Conservation (phyloP, 1,140 invertebrate genomes). For the Lordiphosa clarofinis region DNA sequence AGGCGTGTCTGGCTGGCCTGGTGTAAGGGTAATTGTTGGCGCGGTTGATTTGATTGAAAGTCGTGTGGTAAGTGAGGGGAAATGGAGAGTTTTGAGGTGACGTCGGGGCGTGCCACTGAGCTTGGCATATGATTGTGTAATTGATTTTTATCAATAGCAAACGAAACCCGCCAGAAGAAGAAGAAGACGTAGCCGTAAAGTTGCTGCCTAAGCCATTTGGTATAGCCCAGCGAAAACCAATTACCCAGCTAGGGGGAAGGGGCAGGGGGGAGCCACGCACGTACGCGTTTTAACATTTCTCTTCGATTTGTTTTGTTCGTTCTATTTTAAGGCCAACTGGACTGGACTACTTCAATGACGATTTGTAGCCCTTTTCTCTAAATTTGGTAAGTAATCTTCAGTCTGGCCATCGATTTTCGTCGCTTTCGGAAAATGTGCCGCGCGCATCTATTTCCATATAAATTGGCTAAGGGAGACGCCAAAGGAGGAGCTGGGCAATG, state of each 20-base stretch:
- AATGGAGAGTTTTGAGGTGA: constrained; percentile 11
- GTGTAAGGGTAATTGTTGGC: constrained; percentile 68
- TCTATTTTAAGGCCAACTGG: neutral
- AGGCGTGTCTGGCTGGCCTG: constrained; percentile 25
- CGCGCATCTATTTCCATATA: constrained; percentile 75
- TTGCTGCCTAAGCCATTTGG: constrained; percentile 45
- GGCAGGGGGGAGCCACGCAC: constrained; percentile 33
- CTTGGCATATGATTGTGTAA: constrained; percentile 71
- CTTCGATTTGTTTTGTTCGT: constrained; percentile 2
- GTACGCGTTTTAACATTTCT: constrained; percentile 29
- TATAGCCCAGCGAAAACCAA: constrained; percentile 46
- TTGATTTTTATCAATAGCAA: constrained; percentile 70
- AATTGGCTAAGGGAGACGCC: constrained; percentile 55
- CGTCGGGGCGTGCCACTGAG: constrained; percentile 41
- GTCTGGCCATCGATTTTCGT: no score
- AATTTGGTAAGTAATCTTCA: neutral
- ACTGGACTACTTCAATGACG: constrained; percentile 4
- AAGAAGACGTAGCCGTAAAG: constrained; percentile 11
- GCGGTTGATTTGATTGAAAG: constrained; percentile 70
- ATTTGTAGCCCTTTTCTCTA: constrained; percentile 11
- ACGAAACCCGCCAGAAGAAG: constrained; percentile 3
- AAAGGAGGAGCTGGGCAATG: neutral
- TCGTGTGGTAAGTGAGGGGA: constrained; percentile 48
- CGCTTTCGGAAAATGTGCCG: constrained; percentile 61
- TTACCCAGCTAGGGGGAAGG: constrained; percentile 9